Evolutionary conservation across 2,113 vertebrate genomes (phyloP).

Genomic region (Prunella himalayana): DNA sequence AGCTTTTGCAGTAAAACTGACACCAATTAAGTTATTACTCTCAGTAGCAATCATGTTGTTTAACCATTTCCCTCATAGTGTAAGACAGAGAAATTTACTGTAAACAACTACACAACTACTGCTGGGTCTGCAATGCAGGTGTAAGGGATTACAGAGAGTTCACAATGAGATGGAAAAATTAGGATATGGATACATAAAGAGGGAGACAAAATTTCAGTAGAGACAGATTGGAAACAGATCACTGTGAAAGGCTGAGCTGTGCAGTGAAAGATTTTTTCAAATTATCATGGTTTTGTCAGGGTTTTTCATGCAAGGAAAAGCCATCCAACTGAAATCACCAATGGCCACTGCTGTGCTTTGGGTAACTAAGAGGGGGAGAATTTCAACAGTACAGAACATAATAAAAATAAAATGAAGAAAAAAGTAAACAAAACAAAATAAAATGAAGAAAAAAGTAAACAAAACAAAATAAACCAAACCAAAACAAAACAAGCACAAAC

Average conservation of each 20-base stretch:
- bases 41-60: neutral
- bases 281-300: rapidly evolving
- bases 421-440: too few species aligned
- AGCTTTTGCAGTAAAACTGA: neutral
- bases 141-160: neutral
- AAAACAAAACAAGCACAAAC: too few species aligned
- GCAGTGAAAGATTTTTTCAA: neutral
- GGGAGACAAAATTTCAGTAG: neutral
- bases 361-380: neutral
- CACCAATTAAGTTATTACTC: neutral
- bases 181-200: neutral
- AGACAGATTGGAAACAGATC: neutral
- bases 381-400: neutral
- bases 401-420: neutral
- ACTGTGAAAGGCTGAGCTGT: neutral
- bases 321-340: neutral
- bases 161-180: neutral
- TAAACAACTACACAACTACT: neutral
- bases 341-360: neutral
- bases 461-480: neutral
- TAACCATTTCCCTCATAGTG: neutral
- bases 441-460: neutral
- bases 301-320: neutral
- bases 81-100: neutral
- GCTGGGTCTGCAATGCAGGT: neutral